A percentile compares a stretch with the other conserved stretches of the same genome.
Evolutionary conservation across 2,113 vertebrate genomes (phyloP).

Genomic region (Rhizomys pruinosus): DNA sequence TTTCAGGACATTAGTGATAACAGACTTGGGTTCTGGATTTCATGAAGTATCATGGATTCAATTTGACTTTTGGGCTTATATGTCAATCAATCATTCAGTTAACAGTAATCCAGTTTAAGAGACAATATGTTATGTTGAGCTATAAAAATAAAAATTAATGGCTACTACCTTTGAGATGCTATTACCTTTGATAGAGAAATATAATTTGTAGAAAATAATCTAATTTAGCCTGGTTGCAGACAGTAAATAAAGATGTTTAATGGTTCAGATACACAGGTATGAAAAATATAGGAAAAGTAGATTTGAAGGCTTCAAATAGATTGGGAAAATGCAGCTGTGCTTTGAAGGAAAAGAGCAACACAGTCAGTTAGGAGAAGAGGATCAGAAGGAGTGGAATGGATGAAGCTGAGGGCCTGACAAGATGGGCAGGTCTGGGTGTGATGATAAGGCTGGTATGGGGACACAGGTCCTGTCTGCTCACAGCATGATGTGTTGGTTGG

Average conservation of each 20-base stretch:
- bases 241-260: background rate
- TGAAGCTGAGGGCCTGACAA: background rate
- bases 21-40: background rate
- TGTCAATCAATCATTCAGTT: background rate
- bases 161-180: background rate
- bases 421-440: background rate
- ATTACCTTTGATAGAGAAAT: background rate
- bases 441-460: background rate
- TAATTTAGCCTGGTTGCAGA: background rate
- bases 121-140: background rate
- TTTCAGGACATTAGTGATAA: background rate
- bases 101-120: background rate
- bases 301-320: background rate
- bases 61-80: background rate
- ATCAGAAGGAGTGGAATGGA: background rate
- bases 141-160: background rate
- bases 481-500: background rate
- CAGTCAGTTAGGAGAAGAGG: background rate
- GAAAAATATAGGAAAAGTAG: background rate
- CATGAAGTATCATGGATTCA: background rate
- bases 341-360: background rate
- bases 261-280: background rate
- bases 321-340: background rate
- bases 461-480: background rate
- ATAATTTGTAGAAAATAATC: background rate